These are phyloP conservation scores for Ctenosaura bakeri DNA, from an alignment of 2,797 vertebrate genomes.

Conservation along the genomic window DNA sequence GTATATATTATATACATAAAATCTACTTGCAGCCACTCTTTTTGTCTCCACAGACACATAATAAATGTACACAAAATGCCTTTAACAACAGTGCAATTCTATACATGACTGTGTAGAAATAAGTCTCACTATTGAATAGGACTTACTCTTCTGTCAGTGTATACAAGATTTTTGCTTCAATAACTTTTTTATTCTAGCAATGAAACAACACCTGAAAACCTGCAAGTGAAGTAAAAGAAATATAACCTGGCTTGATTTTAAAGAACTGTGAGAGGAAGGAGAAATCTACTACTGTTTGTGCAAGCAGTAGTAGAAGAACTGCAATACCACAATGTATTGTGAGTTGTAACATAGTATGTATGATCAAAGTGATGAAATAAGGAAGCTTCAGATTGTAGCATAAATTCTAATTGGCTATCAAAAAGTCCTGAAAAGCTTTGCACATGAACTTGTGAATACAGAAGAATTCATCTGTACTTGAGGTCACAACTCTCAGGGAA, in stretches of 20 bases:
- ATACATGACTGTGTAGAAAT: not conserved
- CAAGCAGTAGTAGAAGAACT: not conserved
- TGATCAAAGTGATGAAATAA: too few relatives aligned
- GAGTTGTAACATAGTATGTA: not conserved
- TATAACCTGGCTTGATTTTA: not conserved
- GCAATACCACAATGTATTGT: not conserved
- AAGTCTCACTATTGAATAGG: not conserved
- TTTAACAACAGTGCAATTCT: not conserved
- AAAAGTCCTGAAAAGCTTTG: too few relatives aligned
- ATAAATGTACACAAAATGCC: not conserved
- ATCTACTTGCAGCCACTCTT: not conserved
- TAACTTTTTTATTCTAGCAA: not conserved
- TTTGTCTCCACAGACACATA: not conserved
- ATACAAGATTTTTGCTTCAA: not conserved
- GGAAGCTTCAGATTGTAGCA: too few relatives aligned
- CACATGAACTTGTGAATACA: too few relatives aligned
- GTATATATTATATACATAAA: not conserved
- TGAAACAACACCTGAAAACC: too few relatives aligned
- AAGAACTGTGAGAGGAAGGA: not conserved
- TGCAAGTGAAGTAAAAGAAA: not conserved
- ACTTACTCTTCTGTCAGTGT: not conserved
- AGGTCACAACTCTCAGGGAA: too few relatives aligned
- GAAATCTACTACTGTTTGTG: not conserved
- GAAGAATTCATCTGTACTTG: too few relatives aligned
- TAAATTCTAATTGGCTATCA: too few relatives aligned